Conservation (phyloP, 2,113 vertebrate species). For the Dendropsophus ebraccatus region DNA sequence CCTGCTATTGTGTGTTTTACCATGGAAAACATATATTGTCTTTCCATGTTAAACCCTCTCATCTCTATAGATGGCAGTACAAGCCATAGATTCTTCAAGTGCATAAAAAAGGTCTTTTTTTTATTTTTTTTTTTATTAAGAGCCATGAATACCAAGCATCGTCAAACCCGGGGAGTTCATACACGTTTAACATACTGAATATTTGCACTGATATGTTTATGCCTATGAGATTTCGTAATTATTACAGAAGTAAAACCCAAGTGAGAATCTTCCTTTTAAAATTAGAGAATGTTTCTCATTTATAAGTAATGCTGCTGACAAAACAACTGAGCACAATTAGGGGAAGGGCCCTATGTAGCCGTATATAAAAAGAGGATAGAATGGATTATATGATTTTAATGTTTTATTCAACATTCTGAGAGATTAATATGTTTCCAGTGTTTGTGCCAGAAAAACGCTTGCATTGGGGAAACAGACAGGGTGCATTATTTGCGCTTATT, state of each 20-base stretch:
- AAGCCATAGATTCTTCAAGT: not conserved
- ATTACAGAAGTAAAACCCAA: not conserved
- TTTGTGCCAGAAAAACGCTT: not conserved
- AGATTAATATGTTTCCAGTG: not conserved
- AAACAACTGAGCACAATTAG: not conserved
- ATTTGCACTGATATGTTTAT: constrained; percentile 12
- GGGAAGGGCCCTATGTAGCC: not conserved
- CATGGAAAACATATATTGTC: not conserved
- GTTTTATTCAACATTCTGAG: not conserved
- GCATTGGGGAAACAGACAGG: not conserved
- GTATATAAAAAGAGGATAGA: not conserved
- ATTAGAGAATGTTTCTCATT: not conserved
- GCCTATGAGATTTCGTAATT: not conserved
- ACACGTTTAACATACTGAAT: not conserved
- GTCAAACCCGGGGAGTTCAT: not conserved
- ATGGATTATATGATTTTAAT: not conserved
- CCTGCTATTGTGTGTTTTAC: not conserved
- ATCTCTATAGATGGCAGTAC: constrained; percentile 8
- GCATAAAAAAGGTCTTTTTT: too few relatives aligned
- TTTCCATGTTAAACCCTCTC: not conserved
- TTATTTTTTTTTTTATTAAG: too few relatives aligned
- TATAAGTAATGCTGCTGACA: not conserved
- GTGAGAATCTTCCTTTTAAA: not conserved
- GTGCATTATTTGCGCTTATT: not conserved
- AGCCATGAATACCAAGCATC: not conserved